phyloP scores from a whole-genome alignment of 2,797 vertebrate species.

The Pseudochaenichthys georgianus region DNA sequence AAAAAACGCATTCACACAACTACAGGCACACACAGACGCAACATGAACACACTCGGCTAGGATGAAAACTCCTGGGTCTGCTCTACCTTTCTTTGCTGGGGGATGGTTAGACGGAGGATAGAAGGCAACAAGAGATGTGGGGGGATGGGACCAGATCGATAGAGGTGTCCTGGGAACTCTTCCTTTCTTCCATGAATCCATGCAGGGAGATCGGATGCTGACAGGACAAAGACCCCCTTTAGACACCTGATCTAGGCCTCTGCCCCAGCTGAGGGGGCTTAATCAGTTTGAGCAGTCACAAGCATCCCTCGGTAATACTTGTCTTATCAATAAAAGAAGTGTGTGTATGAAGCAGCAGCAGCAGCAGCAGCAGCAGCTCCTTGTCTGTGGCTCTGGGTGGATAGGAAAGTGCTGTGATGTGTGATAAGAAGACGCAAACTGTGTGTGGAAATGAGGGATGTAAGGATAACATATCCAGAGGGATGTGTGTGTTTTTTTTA shows the following conservation, averaged over 20 bases:
- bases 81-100: conserved; percentile 32
- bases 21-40: conserved; percentile 15
- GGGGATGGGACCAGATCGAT: conserved; percentile 65
- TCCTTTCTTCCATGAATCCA: conserved; percentile 63
- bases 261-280: conserved; percentile 30
- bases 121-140: conserved; percentile 26
- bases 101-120: conserved; percentile 52
- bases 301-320: conserved; percentile 37
- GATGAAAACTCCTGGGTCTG: conserved; percentile 39
- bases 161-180: conserved; percentile 58
- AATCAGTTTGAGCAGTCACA: conserved; percentile 41
- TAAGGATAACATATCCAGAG: conserved; percentile 45
- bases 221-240: conserved; percentile 50
- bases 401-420: conserved; percentile 25
- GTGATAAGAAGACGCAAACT: conserved; percentile 45
- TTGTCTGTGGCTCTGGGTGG: conserved; percentile 50
- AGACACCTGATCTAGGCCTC: conserved; percentile 30
- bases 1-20: conserved; percentile 28
- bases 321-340: conserved; percentile 40
- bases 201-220: conserved; percentile 59
- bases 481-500: conserved; percentile 19
- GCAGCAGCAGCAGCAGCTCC: conserved; percentile 25
- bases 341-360: conserved; percentile 45
- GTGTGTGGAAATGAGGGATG: conserved; percentile 32
- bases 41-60: conserved; percentile 10